Base-by-base conservation (phyloP, 2,113 vertebrate species). In the Lepidothrix coronata region DNA sequence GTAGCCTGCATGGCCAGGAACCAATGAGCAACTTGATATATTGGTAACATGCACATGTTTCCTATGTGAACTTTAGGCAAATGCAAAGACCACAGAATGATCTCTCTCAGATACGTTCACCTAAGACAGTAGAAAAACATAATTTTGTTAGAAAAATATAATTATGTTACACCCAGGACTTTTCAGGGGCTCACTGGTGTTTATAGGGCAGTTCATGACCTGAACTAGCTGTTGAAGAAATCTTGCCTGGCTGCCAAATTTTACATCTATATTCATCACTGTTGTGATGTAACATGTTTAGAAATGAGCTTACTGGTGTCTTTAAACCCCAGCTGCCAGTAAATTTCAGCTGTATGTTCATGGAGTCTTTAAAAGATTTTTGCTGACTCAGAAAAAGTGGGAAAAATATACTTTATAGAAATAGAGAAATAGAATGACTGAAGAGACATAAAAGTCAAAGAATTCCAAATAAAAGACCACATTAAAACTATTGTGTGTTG, bases 361-460 rank as follows among this genome's bases (percentile, higher is more conserved):
- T 43, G 3, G 24, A 28, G 23, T 19, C n/a, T 51, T 6, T 33
- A 27, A 63, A 54, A 54, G 37, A 9, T 25, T 71, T 76, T 7
- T 37, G 16, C 18, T 41, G 24, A 66, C 62, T 75, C 43, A 35
- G 21, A 8, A 35, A 33, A 88, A 54, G 5, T 2, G 5, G 17
- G 7, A 30, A 51, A 85, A 59, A 33, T 8, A 28, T 16, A 31
- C 4, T 43, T 88, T 67, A 28, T 7, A 39, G 28, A 67, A 78
- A 6, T 9, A 2, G 15, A 62, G 5, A 20, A 41, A 35, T 0
- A 85, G 11, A 85, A 66, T 14, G 2, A 58, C 14, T 2, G 9
- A 41, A 84, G 13, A 68, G 11, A 76, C 37, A 67, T 17, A 63
- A 31, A 62, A 62, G 6, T 18, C 6, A 67, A 66, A 52, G 9